A percentile compares a stretch with the other conserved stretches of the same genome.
Evolutionary conservation across 2,888 invertebrate genomes (phyloP).

Genomic region (Sphaerophoria rueppellii): DNA sequence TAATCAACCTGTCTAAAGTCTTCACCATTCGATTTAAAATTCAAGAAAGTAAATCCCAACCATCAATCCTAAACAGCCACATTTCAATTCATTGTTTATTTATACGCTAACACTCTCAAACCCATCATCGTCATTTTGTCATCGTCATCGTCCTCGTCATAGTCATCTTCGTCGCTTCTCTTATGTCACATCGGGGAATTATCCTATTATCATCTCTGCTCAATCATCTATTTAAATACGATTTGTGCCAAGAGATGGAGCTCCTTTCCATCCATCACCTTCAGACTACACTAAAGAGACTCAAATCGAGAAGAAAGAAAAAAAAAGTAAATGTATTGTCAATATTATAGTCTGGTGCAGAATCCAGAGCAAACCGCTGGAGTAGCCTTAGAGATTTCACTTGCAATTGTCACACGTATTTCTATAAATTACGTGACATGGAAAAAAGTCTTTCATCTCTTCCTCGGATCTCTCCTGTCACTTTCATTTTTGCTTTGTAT

Average conservation of each 20-base stretch:
- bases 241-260: conserved; percentile 16
- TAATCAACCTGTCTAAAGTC: no score
- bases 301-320: neutral
- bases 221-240: conserved; percentile 28
- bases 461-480: conserved; percentile 24
- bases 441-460: conserved; percentile 21
- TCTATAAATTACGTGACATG: conserved; percentile 67
- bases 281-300: conserved; percentile 16
- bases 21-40: no score
- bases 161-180: neutral
- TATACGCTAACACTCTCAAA: no score
- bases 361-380: neutral
- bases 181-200: conserved; percentile 4
- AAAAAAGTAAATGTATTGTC: conserved; percentile 46
- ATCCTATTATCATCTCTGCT: conserved; percentile 6
- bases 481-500: conserved; percentile 53
- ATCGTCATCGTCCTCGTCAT: no score
- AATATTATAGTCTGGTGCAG: conserved; percentile 40
- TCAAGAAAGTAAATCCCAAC: no score
- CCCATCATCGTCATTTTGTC: no score
- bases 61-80: no score
- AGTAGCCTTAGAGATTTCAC: conserved; percentile 53
- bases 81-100: no score
- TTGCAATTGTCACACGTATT: conserved; percentile 67
- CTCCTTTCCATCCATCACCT: conserved; percentile 44